Conservation (phyloP, 1,140 invertebrate genomes). For the Lithobius niger region DNA sequence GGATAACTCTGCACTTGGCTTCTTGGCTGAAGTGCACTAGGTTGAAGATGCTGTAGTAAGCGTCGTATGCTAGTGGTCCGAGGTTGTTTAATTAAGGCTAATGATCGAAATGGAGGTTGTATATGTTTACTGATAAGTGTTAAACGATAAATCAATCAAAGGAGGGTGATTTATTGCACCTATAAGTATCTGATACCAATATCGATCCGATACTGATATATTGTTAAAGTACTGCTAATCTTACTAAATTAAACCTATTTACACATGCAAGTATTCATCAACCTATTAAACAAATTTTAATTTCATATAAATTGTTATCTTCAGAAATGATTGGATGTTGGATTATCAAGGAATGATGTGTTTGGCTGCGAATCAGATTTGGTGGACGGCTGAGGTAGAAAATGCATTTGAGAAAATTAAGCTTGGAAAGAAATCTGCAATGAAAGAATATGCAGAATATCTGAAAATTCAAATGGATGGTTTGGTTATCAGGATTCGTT, state of each 20-base stretch:
- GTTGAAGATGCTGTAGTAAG: too few species aligned
- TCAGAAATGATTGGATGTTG: conserved; percentile 66
- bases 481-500: conserved; percentile 56
- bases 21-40: too few species aligned
- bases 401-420: conserved; percentile 64
- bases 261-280: neutral
- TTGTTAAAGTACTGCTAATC: neutral
- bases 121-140: neutral
- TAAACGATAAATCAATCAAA: neutral
- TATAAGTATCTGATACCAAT: neutral
- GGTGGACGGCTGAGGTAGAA: conserved; percentile 89
- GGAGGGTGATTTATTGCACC: neutral
- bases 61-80: too few species aligned
- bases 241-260: neutral
- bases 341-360: conserved; percentile 79
- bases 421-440: conserved; percentile 61
- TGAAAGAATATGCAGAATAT: conserved; percentile 73
- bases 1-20: too few species aligned
- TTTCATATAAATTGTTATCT: conserved; percentile 3
- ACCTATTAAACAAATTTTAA: neutral
- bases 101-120: too few species aligned
- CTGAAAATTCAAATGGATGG: conserved; percentile 71
- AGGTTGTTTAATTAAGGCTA: too few species aligned
- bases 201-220: neutral
- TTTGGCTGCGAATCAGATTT: conserved; percentile 69